Conservation (phyloP, 2,113 vertebrate species). For the Scomber japonicus region DNA sequence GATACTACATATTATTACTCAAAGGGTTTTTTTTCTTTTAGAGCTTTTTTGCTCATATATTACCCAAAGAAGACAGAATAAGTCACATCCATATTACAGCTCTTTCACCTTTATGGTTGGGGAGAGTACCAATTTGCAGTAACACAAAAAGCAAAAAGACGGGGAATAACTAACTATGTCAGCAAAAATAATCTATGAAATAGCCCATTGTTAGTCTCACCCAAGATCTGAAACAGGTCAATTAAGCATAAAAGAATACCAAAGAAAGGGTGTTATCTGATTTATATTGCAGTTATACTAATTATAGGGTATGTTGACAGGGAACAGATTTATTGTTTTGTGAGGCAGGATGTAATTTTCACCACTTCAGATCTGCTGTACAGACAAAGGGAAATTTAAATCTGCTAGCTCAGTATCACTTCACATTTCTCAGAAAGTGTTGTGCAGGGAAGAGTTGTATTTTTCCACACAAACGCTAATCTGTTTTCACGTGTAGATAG, state of each 20-base stretch:
- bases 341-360: slow-evolving; percentile 37
- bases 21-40: neutral
- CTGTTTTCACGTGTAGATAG: neutral
- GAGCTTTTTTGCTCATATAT: neutral
- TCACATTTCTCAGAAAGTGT: slow-evolving; percentile 56
- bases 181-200: slow-evolving; percentile 15
- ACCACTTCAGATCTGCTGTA: slow-evolving; percentile 17
- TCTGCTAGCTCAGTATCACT: slow-evolving; percentile 39
- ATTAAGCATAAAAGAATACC: slow-evolving; percentile 42
- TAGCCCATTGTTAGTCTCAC: neutral
- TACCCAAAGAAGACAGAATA: neutral
- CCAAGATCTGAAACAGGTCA: slow-evolving; percentile 1
- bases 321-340: slow-evolving; percentile 48
- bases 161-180: neutral
- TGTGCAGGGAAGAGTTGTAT: neutral
- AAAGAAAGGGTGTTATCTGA: slow-evolving; percentile 32
- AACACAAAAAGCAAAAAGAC: neutral
- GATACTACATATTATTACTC: too few relatives aligned
- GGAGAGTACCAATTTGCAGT: neutral
- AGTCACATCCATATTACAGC: neutral
- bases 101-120: neutral
- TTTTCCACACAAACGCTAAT: neutral
- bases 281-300: slow-evolving; percentile 48
- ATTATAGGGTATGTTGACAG: slow-evolving; percentile 27
- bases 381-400: slow-evolving; percentile 38